Conservation (phyloP, 2,888 invertebrate species). For the Drosophila formosana region DNA sequence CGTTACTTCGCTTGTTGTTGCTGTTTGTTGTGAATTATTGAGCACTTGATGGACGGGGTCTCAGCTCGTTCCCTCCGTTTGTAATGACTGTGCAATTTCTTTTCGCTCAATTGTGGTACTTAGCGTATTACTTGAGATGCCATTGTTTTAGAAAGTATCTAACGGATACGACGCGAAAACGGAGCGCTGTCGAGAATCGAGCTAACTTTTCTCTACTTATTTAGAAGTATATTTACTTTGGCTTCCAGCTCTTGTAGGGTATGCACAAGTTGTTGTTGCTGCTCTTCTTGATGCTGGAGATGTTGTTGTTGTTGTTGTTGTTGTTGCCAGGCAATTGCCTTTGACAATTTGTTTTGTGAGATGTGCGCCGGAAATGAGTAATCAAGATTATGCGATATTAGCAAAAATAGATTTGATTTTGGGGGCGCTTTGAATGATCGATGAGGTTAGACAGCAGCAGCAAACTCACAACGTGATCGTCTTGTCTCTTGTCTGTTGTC, state of each 20-base stretch:
- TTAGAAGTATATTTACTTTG: slow-evolving; percentile 9
- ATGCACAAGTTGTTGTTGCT: slow-evolving; percentile 41
- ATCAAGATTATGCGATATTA: slow-evolving; percentile 79
- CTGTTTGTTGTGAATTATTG: slow-evolving; percentile 69
- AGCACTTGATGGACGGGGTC: slow-evolving; percentile 67
- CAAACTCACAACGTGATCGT: slow-evolving; percentile 42
- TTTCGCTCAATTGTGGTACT: slow-evolving; percentile 66
- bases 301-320: slow-evolving; percentile 9
- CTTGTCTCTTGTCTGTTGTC: slow-evolving; percentile 28
- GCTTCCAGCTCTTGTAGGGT: slow-evolving; percentile 41
- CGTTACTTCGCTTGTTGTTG: slow-evolving; percentile 28
- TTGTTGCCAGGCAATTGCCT: slow-evolving; percentile 57
- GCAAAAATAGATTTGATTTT: slow-evolving; percentile 77
- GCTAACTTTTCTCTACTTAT: background rate
- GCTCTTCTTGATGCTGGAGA: slow-evolving; percentile 32
- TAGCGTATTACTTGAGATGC: slow-evolving; percentile 66
- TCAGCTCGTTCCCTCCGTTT: slow-evolving; percentile 44
- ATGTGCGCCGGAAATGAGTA: slow-evolving; percentile 77
- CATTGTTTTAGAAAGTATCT: slow-evolving; percentile 73
- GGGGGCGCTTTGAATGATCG: slow-evolving; percentile 66
- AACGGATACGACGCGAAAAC: no score
- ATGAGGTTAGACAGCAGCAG: slow-evolving; percentile 66
- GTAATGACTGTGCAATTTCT: slow-evolving; percentile 73
- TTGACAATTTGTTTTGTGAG: slow-evolving; percentile 69
- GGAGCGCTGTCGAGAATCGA: slow-evolving; percentile 4